These are phyloP conservation scores for Nibea coibor DNA, from an alignment of 2,113 vertebrate genomes.

Conservation along the genomic window DNA sequence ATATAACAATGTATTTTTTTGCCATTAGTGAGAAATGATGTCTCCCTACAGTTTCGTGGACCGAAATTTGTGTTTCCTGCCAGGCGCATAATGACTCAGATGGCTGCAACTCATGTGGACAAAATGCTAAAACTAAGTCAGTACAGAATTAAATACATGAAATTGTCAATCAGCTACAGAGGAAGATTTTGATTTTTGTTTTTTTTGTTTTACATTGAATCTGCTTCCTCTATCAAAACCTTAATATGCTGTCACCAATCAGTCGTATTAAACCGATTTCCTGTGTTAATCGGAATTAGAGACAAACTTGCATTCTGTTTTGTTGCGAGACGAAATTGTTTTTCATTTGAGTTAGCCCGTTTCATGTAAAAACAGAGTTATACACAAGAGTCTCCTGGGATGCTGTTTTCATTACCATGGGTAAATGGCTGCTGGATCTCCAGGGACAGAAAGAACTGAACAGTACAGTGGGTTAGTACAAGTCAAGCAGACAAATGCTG, in stretches of 20 bases:
- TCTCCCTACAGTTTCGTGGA: no score
- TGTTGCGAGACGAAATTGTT: neutral
- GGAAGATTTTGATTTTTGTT: neutral
- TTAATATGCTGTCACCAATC: no score
- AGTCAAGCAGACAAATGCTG: constrained; percentile 29
- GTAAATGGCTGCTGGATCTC: neutral
- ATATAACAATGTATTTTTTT: no score
- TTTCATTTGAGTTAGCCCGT: neutral
- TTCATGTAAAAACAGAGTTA: neutral
- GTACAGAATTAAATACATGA: no score
- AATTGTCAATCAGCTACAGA: neutral
- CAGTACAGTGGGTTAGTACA: constrained; percentile 37
- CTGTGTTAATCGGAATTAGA: neutral
- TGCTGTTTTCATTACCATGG: neutral
- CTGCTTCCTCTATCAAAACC: neutral
- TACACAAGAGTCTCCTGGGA: neutral
- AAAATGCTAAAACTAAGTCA: no score
- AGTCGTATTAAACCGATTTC: neutral
- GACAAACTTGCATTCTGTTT: neutral
- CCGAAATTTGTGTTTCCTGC: neutral
- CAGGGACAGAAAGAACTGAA: constrained; percentile 16
- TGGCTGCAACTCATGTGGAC: neutral
- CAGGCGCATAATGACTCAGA: neutral
- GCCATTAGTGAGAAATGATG: no score
- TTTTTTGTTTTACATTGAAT: neutral